Evolutionary conservation across 2,888 invertebrate species (phyloP), one percentile per base, ranked within the genome.

Genomic region (Micoletzkya japonica): DNA sequence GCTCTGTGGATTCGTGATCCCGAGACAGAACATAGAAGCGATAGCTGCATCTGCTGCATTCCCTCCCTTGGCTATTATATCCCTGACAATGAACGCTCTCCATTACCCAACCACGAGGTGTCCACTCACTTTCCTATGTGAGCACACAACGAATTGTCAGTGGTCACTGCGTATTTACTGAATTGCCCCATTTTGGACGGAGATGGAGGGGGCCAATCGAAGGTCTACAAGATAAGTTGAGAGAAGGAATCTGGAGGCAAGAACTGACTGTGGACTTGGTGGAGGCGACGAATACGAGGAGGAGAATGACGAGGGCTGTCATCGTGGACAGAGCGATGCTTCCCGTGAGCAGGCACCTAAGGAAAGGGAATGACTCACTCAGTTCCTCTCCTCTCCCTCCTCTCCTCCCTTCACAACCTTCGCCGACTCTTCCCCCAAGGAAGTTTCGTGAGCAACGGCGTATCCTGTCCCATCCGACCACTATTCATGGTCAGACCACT

Each of bases 41-140:
- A 95, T 91, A 0, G 93, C 91, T 0, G 93, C 92, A 86, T 95
- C 95, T 2, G 92, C 91, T 0, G 92, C 93, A 66, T 86, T 85
- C n/a, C 87, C 87, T 14, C 85, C 90, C 82, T 89, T 89, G 78
- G 89, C 86, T 66, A 94, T 87, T 79, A 93, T 91, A 10, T 88
- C 86, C 59, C 91, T 91, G 86, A 36, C 87, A 68, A 0, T 49
- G n/a, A 24, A 20, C 56, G 17, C 36, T 6, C 28, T 58, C 17
- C 36, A 37, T 59, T 59, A 14, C 56, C 32, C 1, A 56, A 52
- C 28, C 52, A n/a, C 10, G 2, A 26, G 52, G 28, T 2, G 52
- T 2, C 26, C 60, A 56, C 74, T 39, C n/a, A 78, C 75, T 77
- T 77, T 44, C 78, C 78, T 61, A 78, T 78, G 26, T 75, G 72